These are phyloP conservation scores for Phaetusa simplex DNA, from an alignment of 2,113 vertebrate species.

Conservation along the genomic window DNA sequence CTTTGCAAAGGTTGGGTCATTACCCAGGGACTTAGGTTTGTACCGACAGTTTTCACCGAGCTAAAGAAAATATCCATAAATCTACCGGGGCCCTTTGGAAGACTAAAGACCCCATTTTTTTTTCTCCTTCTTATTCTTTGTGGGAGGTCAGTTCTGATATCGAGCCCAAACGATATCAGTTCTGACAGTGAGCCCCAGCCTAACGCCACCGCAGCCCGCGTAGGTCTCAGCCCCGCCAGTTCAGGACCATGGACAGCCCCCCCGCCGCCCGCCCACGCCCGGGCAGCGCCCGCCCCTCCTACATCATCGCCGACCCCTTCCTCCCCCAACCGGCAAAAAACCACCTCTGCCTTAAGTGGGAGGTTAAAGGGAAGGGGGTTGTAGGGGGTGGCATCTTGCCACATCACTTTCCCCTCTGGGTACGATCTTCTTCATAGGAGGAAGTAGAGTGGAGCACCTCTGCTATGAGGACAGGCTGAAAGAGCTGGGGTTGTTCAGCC, in stretches of 20 bases:
- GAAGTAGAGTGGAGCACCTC: neutral
- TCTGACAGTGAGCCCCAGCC: fast-evolving
- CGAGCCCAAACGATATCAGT: fast-evolving
- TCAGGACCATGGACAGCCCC: constrained; percentile 43
- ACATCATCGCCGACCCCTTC: fast-evolving
- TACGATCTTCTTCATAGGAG: neutral
- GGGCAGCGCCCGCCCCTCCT: neutral
- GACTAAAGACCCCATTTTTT: neutral
- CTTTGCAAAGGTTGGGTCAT: neutral
- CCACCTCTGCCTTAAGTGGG: neutral
- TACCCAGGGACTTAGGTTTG: neutral
- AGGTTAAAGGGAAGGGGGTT: too few relatives aligned
- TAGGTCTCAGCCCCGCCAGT: fast-evolving
- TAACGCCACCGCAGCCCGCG: fast-evolving
- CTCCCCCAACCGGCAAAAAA: too few relatives aligned
- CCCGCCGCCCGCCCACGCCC: fast-evolving
- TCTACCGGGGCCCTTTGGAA: neutral
- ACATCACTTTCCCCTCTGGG: fast-evolving
- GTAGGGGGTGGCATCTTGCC: fast-evolving
- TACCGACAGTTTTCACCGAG: neutral
- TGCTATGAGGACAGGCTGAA: neutral
- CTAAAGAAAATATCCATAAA: neutral
- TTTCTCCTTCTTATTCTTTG: neutral
- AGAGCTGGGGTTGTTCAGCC: neutral
- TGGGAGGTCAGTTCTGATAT: neutral